Evolutionary conservation across 1,140 invertebrate genomes (phyloP).

Genomic region (Camponotus floridanus): DNA sequence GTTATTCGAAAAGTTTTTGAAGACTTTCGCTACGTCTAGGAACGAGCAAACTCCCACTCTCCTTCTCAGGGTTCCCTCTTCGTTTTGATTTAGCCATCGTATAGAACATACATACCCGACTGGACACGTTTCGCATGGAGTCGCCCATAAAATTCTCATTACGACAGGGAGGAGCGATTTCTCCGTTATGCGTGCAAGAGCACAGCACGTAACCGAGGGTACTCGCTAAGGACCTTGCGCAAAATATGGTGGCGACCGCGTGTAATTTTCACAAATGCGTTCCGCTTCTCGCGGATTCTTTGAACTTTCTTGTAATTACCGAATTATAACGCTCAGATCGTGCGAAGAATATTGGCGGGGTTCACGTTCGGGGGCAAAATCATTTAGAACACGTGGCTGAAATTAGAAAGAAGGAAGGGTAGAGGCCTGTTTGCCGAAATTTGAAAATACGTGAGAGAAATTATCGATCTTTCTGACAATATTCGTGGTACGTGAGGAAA

Average conservation of each 20-base stretch:
- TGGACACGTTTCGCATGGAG: constrained; percentile 26
- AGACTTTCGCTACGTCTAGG: constrained; percentile 37
- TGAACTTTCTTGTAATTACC: constrained; percentile 40
- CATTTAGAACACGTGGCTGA: constrained; percentile 22
- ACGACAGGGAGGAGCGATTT: constrained; percentile 11
- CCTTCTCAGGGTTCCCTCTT: neutral
- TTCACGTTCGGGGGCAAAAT: neutral
- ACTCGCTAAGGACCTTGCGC: neutral
- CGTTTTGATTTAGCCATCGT: constrained; percentile 47
- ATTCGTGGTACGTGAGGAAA: constrained; percentile 50
- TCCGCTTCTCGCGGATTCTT: constrained; percentile 13
- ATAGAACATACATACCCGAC: constrained; percentile 36
- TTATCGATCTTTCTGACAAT: constrained; percentile 35
- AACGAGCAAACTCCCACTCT: neutral
- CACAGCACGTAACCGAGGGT: neutral
- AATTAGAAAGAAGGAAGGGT: neutral
- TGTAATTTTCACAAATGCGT: constrained; percentile 17
- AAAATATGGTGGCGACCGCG: constrained; percentile 26
- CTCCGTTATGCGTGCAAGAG: neutral
- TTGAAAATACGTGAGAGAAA: constrained; percentile 56
- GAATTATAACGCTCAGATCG: constrained; percentile 39
- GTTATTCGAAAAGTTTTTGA: constrained; percentile 42
- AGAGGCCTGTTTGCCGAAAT: constrained; percentile 6
- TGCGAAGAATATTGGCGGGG: neutral
- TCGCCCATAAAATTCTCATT: constrained; percentile 42